A percentile compares a stretch with the other conserved stretches of the same genome.
Conservation (phyloP, 2,797 vertebrate species). For the Chanos chanos region DNA sequence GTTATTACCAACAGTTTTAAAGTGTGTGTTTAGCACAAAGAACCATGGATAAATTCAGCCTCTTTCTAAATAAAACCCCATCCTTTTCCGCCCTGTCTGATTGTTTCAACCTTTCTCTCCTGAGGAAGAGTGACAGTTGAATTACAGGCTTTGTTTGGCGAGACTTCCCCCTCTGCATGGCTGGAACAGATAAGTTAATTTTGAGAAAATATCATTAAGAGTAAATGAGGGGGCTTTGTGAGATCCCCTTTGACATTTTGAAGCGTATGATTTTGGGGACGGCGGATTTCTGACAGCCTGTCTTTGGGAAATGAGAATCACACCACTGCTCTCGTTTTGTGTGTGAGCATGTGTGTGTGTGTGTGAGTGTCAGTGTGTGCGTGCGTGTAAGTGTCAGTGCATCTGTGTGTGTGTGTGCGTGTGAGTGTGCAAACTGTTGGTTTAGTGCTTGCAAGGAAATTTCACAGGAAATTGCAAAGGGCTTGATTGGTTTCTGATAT, state of each 20-base stretch:
- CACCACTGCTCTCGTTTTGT: not conserved
- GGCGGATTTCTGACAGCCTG: conserved; percentile 27
- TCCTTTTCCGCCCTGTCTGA: not conserved
- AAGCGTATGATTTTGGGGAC: conserved; percentile 50
- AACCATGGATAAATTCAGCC: too few relatives aligned
- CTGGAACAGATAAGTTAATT: conserved; percentile 31
- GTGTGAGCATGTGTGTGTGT: not conserved
- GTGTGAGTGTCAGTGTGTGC: not conserved
- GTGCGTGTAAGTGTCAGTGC: too few relatives aligned
- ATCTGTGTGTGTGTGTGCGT: conserved; percentile 2
- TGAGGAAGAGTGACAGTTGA: conserved; percentile 19
- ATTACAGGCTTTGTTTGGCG: conserved; percentile 18
- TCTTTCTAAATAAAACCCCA: conserved; percentile 4
- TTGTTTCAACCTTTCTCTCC: conserved; percentile 15
- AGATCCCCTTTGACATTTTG: conserved; percentile 59
- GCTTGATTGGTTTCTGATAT: conserved; percentile 50
- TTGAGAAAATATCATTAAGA: conserved; percentile 35
- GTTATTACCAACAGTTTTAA: too few relatives aligned
- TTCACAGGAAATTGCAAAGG: conserved; percentile 54
- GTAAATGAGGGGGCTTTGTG: conserved; percentile 39
- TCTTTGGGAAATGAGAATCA: conserved; percentile 52
- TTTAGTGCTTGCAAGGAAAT: conserved; percentile 11
- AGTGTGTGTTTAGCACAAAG: too few relatives aligned
- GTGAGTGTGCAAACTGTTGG: conserved; percentile 10
- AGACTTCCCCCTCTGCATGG: not conserved